Evolutionary conservation across 2,888 invertebrate species (phyloP), one percentile per base, ranked within the genome.

Genomic region (Mactromeris polynyma): DNA sequence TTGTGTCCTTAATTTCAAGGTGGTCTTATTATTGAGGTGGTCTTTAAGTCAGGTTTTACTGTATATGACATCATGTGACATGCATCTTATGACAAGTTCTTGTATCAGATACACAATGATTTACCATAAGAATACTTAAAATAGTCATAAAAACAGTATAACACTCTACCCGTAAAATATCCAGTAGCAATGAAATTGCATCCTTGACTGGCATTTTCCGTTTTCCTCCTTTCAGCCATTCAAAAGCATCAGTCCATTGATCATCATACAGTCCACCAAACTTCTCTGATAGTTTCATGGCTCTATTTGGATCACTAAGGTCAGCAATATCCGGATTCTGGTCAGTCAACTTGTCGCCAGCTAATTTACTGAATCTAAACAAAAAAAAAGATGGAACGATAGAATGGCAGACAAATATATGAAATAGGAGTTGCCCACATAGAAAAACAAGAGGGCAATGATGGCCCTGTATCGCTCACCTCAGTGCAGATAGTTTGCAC

Each of bases 221-320:
- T 36, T 83, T 46, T 11, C 58, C 85, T 17, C 79, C 83, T 21
- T 33, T 80, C 2, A 77, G 80, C 6, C 14, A n/a, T 38, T 86
- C 81, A 80, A 85, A 90, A 9, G 80, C 85, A 80, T 90, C 85
- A 26, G 90, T 90, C 90, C 90, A 90, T n/a, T 88, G 87, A 58
- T 90, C 87, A 87, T 90, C 90, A 77, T 90, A 90, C 46, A 90
- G 33, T 42, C 31, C 54, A 7, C 85, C 86, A 73, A 90, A 90
- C 38, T 54, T 86, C 73, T 85, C 90, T 9, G 85, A 87, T 26
- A 90, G 46, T 58, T 90, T 90, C 87, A 90, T 87, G 6, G 90
- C 89, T 82, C 90, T 87, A 83, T 89, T 87, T 21, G 90, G 89
- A 83, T 90, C 90, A 77, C 90, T 90, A 0, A 90, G 89, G 73